Evolutionary conservation across 2,113 vertebrate genomes (phyloP), one percentile per base, ranked within the genome.

Genomic region (Tragelaphus scriptus): DNA sequence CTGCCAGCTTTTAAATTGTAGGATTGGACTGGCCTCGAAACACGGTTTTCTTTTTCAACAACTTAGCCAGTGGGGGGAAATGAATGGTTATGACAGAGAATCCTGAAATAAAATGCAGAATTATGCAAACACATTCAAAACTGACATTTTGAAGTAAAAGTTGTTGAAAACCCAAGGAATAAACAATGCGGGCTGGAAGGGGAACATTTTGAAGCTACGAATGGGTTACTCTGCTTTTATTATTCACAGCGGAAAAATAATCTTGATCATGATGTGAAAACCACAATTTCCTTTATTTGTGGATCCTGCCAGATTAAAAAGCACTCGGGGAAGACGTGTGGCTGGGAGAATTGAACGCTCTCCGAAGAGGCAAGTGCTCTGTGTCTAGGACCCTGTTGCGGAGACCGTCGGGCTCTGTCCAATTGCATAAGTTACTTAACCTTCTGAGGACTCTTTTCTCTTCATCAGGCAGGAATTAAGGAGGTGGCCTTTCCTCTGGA

Each of bases 231-330:
- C 86, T 32, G 71, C 87, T 97, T 98, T 98, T 97, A 98, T 96
- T 97, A 97, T 97, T 94, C 97, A 97, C 65, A 44, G 40, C 0
- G 85, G 97, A 97, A 97, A 97, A 98, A 95, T 95, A 91, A 95
- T 75, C 95, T 81, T 6, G 16, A 86, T 93, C 89, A 59, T 96
- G 95, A 97, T 96, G 96, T 95, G 97, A 95, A 98, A 98, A 97
- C 97, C 98, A 97, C 98, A 94, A 44, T 98, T 98, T 97, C 97
- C 98, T 97, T 95, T 90, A 98, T 97, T 97, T 96, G 96, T 96
- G 95, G 97, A 90, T 98, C 92, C 90, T 56, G 92, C 96, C 90
- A 87, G 96, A 97, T 96, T 97, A 90, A 88, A 95, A 95, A 96
- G 90, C 80, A 63, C 58, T 93, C n/a, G 36, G 75, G 65, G 87